Conservation (phyloP, 2,888 invertebrate species). For the Thymelicus sylvestris region DNA sequence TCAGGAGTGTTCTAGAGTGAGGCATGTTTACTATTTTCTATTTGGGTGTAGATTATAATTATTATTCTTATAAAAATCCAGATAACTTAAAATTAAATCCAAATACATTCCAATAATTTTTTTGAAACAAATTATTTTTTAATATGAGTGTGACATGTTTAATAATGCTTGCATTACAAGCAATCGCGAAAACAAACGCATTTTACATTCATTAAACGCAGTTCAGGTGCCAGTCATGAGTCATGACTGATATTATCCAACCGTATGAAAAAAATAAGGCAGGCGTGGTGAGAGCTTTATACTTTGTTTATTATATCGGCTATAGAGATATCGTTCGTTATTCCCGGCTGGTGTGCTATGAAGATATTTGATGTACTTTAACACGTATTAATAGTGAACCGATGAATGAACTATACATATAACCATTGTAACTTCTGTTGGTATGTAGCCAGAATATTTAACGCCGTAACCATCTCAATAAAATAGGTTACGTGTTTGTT, state of each 20-base stretch:
- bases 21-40: no score
- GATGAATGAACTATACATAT: constrained; percentile 5
- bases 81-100: no score
- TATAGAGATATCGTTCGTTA: constrained; percentile 32
- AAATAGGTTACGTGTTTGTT: neutral
- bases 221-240: constrained; percentile 11
- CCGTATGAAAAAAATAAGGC: constrained; percentile 24
- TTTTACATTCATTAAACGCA: neutral
- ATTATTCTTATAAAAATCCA: no score
- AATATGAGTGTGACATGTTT: no score
- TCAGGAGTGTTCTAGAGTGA: no score
- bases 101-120: no score
- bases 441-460: neutral
- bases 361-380: neutral
- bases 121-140: no score
- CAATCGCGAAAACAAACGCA: no score
- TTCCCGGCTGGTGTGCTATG: constrained; percentile 17
- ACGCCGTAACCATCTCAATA: neutral
- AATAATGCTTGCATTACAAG: no score
- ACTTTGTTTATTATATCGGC: constrained; percentile 31
- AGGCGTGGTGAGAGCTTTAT: constrained; percentile 25
- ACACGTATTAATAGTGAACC: neutral
- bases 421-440: neutral
- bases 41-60: no score
- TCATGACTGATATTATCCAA: constrained; percentile 21